Evolutionary conservation across 2,797 vertebrate genomes (phyloP).

Genomic region (Pangasius mekongensis): DNA sequence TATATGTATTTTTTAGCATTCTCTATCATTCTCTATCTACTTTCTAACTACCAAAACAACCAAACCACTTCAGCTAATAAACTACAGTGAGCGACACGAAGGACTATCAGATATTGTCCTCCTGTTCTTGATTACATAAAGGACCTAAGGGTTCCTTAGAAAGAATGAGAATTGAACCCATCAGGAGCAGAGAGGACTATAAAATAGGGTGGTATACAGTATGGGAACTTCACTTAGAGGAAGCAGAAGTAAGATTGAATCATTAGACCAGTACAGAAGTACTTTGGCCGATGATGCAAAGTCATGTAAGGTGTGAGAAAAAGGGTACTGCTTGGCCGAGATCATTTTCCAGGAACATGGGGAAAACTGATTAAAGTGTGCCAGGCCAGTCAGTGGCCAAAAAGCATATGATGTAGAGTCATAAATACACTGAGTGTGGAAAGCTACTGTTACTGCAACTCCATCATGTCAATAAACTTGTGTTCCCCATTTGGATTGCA

Average conservation of each 20-base stretch:
- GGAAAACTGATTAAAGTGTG: constrained; percentile 8
- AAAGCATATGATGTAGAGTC: constrained; percentile 13
- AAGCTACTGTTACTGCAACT: background rate
- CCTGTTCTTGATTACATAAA: background rate
- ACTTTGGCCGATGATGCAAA: constrained; percentile 42
- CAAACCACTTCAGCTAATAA: background rate
- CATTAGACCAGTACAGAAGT: constrained; percentile 23
- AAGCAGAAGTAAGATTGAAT: constrained; percentile 53
- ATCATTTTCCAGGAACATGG: constrained; percentile 16
- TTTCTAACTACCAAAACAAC: background rate
- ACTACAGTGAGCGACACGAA: background rate
- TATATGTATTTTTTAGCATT: background rate
- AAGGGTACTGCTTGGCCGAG: background rate
- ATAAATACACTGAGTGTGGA: background rate
- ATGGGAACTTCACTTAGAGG: constrained; percentile 12
- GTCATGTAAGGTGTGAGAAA: constrained; percentile 26
- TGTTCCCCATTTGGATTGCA: background rate
- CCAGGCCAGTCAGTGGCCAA: constrained; percentile 12
- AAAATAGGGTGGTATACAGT: background rate
- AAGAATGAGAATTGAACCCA: background rate
- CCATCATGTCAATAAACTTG: constrained; percentile 4
- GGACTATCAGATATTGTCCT: too few species aligned
- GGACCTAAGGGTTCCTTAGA: background rate
- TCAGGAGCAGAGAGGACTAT: background rate
- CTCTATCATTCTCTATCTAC: background rate